Evolutionary conservation across 2,797 vertebrate species (phyloP).

Genomic region (Anisognathus igniventris): DNA sequence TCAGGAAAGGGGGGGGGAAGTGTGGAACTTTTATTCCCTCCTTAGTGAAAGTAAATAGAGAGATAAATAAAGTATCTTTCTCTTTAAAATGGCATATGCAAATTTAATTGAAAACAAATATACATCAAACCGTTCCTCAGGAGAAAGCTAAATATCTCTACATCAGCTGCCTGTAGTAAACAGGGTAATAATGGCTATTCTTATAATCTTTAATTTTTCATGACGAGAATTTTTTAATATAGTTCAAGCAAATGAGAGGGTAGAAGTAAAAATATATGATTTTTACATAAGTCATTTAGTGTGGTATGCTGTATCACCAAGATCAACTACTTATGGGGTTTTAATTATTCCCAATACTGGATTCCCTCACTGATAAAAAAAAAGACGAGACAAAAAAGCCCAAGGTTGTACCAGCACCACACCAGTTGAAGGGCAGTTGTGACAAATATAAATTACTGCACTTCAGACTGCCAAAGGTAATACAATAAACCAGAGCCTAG

Average conservation of each 20-base stretch:
- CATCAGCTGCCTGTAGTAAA: slow-evolving; percentile 41
- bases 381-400: background rate
- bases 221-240: background rate
- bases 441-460: slow-evolving; percentile 43
- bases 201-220: slow-evolving; percentile 57
- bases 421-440: slow-evolving; percentile 9
- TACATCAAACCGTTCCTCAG: slow-evolving; percentile 39
- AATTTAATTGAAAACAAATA: slow-evolving; percentile 68
- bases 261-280: background rate
- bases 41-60: slow-evolving; percentile 32
- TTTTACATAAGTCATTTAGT: background rate
- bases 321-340: background rate
- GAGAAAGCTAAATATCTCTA: slow-evolving; percentile 48
- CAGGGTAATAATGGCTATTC: slow-evolving; percentile 54
- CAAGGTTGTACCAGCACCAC: background rate
- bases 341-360: slow-evolving; percentile 20
- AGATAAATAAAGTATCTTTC: slow-evolving; percentile 42
- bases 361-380: background rate
- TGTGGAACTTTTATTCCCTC: slow-evolving; percentile 34
- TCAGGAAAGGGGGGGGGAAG: background rate
- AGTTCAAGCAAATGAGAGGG: slow-evolving; percentile 4
- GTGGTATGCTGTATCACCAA: background rate
- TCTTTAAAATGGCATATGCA: slow-evolving; percentile 49
- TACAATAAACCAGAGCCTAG: slow-evolving; percentile 18
- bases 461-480: slow-evolving; percentile 21